Conservation (phyloP, 2,888 invertebrate genomes). For the Cosmorhoe ocellata region DNA sequence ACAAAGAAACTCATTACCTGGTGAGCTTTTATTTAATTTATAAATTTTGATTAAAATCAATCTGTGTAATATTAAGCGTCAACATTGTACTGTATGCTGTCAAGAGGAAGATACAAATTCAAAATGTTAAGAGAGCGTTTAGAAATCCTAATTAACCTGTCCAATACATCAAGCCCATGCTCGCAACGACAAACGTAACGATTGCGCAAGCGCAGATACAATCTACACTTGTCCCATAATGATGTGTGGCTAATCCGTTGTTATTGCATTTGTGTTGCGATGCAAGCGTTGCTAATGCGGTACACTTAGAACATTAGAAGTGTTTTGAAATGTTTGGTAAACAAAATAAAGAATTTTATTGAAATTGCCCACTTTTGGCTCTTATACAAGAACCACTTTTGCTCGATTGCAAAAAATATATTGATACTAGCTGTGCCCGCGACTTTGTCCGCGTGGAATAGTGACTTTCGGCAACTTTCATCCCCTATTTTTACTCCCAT, state of each 20-base stretch:
- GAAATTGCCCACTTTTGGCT: conserved; percentile 12
- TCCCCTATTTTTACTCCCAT: too few relatives aligned
- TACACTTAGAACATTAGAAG: conserved; percentile 23
- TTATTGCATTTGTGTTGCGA: conserved; percentile 33
- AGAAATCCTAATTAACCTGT: conserved; percentile 30
- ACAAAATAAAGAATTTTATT: conserved; percentile 11
- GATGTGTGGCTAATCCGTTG: conserved; percentile 36
- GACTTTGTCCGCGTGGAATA: too few relatives aligned
- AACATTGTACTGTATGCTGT: too few relatives aligned
- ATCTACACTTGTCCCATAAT: conserved; percentile 33
- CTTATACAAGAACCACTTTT: neutral
- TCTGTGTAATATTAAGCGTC: too few relatives aligned
- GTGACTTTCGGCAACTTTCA: too few relatives aligned
- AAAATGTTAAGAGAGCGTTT: conserved; percentile 21
- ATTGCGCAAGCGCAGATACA: conserved; percentile 31
- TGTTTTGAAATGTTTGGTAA: conserved; percentile 31
- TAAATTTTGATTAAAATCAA: too few relatives aligned
- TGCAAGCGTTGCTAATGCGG: conserved; percentile 24
- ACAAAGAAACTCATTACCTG: conserved; percentile 77
- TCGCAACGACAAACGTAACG: conserved; percentile 20
- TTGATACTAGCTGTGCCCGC: too few relatives aligned
- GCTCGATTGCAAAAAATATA: too few relatives aligned
- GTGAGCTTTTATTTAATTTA: conserved; percentile 39
- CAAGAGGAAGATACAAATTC: conserved; percentile 9
- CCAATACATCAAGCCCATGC: conserved; percentile 17